Evolutionary conservation across 2,888 invertebrate genomes (phyloP).

Genomic region (Heterodera filipjevi): DNA sequence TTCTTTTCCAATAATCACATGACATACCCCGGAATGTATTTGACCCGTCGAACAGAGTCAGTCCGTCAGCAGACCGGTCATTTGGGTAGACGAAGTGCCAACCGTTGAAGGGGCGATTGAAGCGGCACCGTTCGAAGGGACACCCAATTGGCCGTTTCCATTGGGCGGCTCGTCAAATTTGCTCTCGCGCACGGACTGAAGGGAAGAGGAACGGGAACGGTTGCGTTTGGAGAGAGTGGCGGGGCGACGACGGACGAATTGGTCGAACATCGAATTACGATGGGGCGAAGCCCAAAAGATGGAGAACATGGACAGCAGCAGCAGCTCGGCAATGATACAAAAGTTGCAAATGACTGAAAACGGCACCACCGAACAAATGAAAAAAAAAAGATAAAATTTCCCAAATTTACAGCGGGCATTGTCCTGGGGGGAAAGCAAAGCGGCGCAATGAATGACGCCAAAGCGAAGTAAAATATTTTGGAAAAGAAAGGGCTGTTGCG

Average conservation of each 20-base stretch:
- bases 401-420: slow-evolving; percentile 55
- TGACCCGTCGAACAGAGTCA: background rate
- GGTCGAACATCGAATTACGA: slow-evolving; percentile 40
- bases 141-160: background rate
- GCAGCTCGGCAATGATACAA: slow-evolving; percentile 60
- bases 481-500: slow-evolving; percentile 63
- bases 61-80: slow-evolving; percentile 15
- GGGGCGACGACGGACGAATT: slow-evolving; percentile 20
- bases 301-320: slow-evolving; percentile 54
- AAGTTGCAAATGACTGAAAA: slow-evolving; percentile 64
- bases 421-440: slow-evolving; percentile 56
- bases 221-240: slow-evolving; percentile 10
- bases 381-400: background rate
- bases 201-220: slow-evolving; percentile 20
- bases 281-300: slow-evolving; percentile 54
- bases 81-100: slow-evolving; percentile 21
- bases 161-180: slow-evolving; percentile 21
- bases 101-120: background rate
- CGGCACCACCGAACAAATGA: background rate
- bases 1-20: background rate
- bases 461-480: slow-evolving; percentile 59
- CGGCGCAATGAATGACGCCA: slow-evolving; percentile 57
- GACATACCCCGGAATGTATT: background rate
- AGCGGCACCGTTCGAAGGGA: background rate
- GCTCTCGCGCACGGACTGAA: slow-evolving; percentile 25